Percentiles rank a stretch among this genome's conserved stretches.
phyloP scores from a whole-genome alignment of 2,113 vertebrate species.

The Hippocampus comes region DNA sequence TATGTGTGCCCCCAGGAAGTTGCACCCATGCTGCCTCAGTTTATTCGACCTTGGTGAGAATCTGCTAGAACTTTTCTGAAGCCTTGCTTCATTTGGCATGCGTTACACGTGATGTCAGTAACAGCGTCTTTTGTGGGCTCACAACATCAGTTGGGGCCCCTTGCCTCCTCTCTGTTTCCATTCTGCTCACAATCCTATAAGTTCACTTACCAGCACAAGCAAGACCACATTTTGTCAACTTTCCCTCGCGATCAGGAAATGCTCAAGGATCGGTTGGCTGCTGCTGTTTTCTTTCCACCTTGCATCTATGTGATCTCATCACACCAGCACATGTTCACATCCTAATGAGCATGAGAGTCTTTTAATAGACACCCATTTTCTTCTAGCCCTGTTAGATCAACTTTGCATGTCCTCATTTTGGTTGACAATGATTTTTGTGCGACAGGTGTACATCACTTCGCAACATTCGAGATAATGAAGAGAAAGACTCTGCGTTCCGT shows the following conservation, averaged over 20 bases:
- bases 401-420: neutral
- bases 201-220: neutral
- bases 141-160: neutral
- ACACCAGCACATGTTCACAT: neutral
- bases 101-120: neutral
- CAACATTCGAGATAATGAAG: constrained; percentile 93
- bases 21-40: constrained; percentile 90
- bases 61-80: neutral
- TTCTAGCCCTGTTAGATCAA: neutral
- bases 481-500: constrained; percentile 91
- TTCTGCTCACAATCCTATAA: neutral
- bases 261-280: neutral
- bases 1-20: constrained; percentile 95
- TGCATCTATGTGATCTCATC: neutral
- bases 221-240: neutral
- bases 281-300: neutral
- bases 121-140: neutral
- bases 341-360: neutral
- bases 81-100: neutral
- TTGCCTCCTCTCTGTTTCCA: neutral
- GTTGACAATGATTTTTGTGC: neutral
- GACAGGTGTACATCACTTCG: constrained; percentile 87
- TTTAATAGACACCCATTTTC: neutral
- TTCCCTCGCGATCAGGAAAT: neutral
- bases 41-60: constrained; percentile 90